These are phyloP conservation scores for Cryptocheilus praepositus DNA, from an alignment of 2,888 invertebrate species.

Conservation along the genomic window DNA sequence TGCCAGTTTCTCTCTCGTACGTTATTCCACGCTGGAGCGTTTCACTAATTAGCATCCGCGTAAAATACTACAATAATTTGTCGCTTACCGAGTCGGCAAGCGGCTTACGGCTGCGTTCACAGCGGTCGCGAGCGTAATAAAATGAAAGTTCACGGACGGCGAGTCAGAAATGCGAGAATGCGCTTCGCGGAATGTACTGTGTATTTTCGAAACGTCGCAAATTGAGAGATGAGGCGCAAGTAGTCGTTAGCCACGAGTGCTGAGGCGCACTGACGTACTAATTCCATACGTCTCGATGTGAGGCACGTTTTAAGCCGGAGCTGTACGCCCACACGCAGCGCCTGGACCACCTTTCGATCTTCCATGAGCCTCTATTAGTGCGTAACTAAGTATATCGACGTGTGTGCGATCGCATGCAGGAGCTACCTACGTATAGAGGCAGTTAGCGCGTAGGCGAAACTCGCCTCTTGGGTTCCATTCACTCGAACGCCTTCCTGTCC, in stretches of 20 bases:
- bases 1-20: slow-evolving; percentile 15
- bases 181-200: too few species aligned
- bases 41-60: slow-evolving; percentile 27
- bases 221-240: too few species aligned
- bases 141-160: too few species aligned
- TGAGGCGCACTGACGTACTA: too few species aligned
- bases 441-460: slow-evolving; percentile 53
- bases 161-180: too few species aligned
- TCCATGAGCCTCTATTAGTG: slow-evolving; percentile 29
- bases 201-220: too few species aligned
- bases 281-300: background rate
- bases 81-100: too few species aligned
- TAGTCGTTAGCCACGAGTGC: too few species aligned
- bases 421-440: slow-evolving; percentile 40
- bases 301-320: background rate
- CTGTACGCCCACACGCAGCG: slow-evolving; percentile 10
- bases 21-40: slow-evolving; percentile 8
- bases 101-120: too few species aligned
- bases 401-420: slow-evolving; percentile 24
- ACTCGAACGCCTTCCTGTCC: slow-evolving; percentile 65
- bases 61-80: background rate
- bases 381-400: slow-evolving; percentile 30
- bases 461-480: slow-evolving; percentile 60
- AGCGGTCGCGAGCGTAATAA: too few species aligned
- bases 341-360: slow-evolving; percentile 22